phyloP scores from a whole-genome alignment of 2,797 vertebrate species.

The Orestias chungarensis region DNA sequence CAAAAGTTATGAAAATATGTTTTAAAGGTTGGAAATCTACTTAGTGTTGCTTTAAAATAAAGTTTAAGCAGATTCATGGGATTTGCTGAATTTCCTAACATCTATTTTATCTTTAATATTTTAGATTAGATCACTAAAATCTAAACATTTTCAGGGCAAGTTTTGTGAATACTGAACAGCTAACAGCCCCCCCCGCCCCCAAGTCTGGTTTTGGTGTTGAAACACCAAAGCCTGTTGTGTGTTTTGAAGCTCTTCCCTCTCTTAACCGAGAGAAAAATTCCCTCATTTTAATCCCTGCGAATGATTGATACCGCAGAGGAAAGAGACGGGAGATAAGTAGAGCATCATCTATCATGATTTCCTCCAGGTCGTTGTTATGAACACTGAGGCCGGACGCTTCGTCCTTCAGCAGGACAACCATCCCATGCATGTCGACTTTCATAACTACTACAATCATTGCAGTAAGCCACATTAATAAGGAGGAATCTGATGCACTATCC shows the following conservation, averaged over 20 bases:
- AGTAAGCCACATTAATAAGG: constrained; percentile 28
- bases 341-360: constrained; percentile 68
- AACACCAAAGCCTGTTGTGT: no score
- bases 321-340: constrained; percentile 53
- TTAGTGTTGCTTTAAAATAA: no score
- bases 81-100: no score
- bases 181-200: no score
- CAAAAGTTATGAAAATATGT: no score
- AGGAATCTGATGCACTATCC: constrained; percentile 30
- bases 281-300: constrained; percentile 21
- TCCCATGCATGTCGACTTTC: not conserved
- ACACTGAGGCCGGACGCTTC: constrained; percentile 25
- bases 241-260: constrained; percentile 36
- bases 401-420: constrained; percentile 37
- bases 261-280: constrained; percentile 30
- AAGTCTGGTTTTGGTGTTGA: no score
- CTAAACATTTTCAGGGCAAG: no score
- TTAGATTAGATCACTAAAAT: no score
- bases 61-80: no score
- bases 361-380: constrained; percentile 53
- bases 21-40: no score
- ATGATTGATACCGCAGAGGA: constrained; percentile 59
- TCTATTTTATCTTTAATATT: no score
- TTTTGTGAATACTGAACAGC: no score
- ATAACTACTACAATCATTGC: not conserved